Evolutionary conservation across 2,113 vertebrate genomes (phyloP).

Genomic region (Coracopsis vasa): DNA sequence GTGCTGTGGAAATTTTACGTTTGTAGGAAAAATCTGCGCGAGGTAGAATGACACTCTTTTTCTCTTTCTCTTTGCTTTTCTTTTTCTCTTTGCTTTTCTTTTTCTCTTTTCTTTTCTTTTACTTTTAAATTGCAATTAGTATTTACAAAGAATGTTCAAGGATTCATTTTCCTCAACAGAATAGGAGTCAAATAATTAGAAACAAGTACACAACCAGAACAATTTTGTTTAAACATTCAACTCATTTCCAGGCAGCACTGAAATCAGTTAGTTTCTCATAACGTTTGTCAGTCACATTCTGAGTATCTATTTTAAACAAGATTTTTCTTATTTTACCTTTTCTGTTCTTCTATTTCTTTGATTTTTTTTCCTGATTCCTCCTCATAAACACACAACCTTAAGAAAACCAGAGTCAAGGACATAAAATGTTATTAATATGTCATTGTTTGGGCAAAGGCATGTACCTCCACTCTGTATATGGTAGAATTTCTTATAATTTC

Average conservation of each 20-base stretch:
- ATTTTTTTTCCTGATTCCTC: background rate
- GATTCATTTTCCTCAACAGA: background rate
- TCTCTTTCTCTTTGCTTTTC: fast-evolving
- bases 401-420: background rate
- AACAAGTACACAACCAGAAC: background rate
- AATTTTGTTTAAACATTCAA: background rate
- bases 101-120: fast-evolving
- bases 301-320: background rate
- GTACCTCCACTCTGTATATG: background rate
- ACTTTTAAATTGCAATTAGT: background rate
- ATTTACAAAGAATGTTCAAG: background rate
- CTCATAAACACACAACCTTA: background rate
- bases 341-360: background rate
- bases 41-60: background rate
- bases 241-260: background rate
- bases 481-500: background rate
- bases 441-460: background rate
- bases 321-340: background rate
- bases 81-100: too few relatives aligned
- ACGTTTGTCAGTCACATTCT: background rate
- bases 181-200: background rate
- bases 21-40: background rate
- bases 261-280: background rate
- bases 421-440: background rate
- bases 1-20: background rate